Conservation (phyloP, 2,113 vertebrate genomes). For the Picathartes gymnocephalus region DNA sequence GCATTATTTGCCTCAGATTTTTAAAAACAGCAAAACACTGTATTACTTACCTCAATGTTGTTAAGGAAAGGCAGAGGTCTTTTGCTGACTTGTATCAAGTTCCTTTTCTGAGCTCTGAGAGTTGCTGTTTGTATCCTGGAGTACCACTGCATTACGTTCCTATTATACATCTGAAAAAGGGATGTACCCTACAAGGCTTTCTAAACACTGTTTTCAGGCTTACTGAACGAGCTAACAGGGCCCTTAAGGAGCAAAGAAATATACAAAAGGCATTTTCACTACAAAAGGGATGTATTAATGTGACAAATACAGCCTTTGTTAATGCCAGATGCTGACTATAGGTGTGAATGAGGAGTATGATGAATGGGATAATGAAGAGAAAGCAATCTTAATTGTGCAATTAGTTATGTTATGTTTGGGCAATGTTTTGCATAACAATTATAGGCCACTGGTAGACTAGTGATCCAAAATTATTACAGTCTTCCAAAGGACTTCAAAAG, state of each 20-base stretch:
- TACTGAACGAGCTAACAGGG: background rate
- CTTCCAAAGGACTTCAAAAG: slow-evolving; percentile 10
- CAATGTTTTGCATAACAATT: slow-evolving; percentile 4
- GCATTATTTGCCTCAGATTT: background rate
- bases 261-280: background rate
- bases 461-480: background rate
- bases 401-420: background rate
- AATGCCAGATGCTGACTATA: background rate
- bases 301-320: background rate
- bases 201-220: background rate
- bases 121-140: background rate
- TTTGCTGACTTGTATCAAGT: background rate
- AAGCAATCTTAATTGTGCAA: background rate
- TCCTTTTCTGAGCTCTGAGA: background rate
- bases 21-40: background rate
- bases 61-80: background rate
- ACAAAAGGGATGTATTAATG: background rate
- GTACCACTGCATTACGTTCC: background rate
- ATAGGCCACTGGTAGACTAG: background rate
- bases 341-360: background rate
- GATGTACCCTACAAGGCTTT: background rate
- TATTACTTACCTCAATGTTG: background rate
- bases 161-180: background rate
- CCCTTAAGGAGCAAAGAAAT: background rate
- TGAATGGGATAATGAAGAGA: background rate